These are phyloP conservation scores for Rhinolophus ferrumequinum DNA, from an alignment of 2,113 vertebrate genomes.

Conservation along the genomic window DNA sequence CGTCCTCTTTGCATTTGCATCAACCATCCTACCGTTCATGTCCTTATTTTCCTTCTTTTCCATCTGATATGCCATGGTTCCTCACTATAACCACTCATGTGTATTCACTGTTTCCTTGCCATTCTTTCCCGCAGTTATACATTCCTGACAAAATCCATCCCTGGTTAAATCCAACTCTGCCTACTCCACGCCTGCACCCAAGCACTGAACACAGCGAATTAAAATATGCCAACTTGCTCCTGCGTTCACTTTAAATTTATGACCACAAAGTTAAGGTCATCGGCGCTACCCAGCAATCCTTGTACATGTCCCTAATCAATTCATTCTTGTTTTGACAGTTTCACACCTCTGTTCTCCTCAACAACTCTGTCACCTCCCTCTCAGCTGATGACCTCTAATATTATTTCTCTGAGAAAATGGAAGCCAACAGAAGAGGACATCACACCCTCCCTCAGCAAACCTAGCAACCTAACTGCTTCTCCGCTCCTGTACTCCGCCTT, in stretches of 20 bases:
- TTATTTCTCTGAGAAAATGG: not conserved
- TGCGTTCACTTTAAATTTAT: constrained; percentile 32
- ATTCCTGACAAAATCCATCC: not conserved
- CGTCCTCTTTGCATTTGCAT: not conserved
- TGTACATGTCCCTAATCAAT: not conserved
- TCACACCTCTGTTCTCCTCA: not conserved
- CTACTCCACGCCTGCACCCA: not conserved
- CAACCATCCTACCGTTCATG: not conserved
- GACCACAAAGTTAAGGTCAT: not conserved
- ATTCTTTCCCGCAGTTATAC: not conserved
- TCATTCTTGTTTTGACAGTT: not conserved
- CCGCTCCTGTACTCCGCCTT: not conserved
- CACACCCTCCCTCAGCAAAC: not conserved
- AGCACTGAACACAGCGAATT: not conserved
- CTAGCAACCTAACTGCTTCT: not conserved
- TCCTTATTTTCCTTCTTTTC: constrained; percentile 3
- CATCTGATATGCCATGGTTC: not conserved
- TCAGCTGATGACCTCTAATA: not conserved
- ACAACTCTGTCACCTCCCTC: not conserved
- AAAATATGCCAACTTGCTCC: not conserved
- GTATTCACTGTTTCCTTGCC: not conserved
- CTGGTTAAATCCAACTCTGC: not conserved
- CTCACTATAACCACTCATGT: not conserved
- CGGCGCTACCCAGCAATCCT: not conserved
- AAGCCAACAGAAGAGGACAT: not conserved